Conservation (phyloP, 2,888 invertebrate genomes). For the Drosophila suboccidentalis region DNA sequence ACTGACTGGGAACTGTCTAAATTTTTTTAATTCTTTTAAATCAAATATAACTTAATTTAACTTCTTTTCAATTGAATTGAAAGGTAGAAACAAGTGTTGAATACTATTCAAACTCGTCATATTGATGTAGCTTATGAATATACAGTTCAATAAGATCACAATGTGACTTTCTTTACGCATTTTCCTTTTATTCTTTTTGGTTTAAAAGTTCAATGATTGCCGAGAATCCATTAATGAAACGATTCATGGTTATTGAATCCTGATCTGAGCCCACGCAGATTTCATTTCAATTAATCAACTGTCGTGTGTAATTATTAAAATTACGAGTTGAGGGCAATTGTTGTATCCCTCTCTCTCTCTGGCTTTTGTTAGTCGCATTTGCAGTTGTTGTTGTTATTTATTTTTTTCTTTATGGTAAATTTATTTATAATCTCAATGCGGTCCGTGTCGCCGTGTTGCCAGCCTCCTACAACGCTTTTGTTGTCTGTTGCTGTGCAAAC, state of each 20-base stretch:
- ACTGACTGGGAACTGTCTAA: neutral
- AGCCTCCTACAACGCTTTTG: conserved; percentile 54
- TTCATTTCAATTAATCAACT: conserved; percentile 17
- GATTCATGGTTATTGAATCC: conserved; percentile 15
- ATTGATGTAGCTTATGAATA: neutral
- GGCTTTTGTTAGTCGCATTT: conserved; percentile 2
- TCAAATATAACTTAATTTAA: no score
- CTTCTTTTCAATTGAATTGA: no score
- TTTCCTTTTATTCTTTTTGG: neutral
- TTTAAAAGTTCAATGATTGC: neutral
- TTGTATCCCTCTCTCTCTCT: neutral
- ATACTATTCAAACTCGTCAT: no score
- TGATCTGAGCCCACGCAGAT: conserved; percentile 18
- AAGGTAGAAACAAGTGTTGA: no score
- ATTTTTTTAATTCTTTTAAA: neutral
- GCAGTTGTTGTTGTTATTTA: conserved; percentile 10
- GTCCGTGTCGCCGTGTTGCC: conserved; percentile 38
- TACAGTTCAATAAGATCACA: neutral
- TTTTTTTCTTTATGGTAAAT: conserved; percentile 44
- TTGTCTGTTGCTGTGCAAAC: conserved; percentile 42
- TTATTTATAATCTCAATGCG: conserved; percentile 71
- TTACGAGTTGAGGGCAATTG: conserved; percentile 22
- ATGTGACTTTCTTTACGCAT: neutral
- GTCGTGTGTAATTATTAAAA: conserved; percentile 18
- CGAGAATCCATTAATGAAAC: conserved; percentile 5